These are phyloP conservation scores for Pantherophis alleghaniensis DNA, from an alignment of 2,797 vertebrate species.

Conservation along the genomic window DNA sequence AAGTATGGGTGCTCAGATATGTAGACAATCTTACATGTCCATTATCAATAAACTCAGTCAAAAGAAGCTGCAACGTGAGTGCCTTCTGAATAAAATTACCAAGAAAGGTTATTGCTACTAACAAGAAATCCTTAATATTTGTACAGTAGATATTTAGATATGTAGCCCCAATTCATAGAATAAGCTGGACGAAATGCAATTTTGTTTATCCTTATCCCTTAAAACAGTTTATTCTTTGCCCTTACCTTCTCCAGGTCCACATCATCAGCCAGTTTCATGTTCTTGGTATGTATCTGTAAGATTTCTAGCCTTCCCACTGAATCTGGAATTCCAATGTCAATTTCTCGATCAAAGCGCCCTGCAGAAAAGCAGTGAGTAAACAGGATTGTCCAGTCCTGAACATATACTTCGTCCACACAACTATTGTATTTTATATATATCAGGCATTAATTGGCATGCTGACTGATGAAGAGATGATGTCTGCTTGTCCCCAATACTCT, in stretches of 20 bases:
- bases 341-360: conserved; percentile 67
- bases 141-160: neutral
- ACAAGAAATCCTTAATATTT: neutral
- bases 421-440: neutral
- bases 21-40: neutral
- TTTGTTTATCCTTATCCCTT: neutral
- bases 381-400: neutral
- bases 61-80: neutral
- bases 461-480: neutral
- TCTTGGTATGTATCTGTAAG: conserved; percentile 68
- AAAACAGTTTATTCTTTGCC: too few species aligned
- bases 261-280: conserved; percentile 64
- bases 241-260: conserved; percentile 61
- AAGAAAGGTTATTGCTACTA: neutral
- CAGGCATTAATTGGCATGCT: neutral
- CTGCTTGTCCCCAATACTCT: neutral
- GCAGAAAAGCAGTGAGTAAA: conserved; percentile 11
- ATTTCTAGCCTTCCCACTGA: conserved; percentile 65
- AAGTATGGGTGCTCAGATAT: neutral
- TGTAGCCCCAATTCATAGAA: neutral
- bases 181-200: neutral
- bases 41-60: neutral
- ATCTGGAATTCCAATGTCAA: conserved; percentile 67
- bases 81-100: neutral
- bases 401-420: neutral